These are phyloP conservation scores for Tursiops truncatus DNA, from an alignment of 2,113 vertebrate species.

Conservation along the genomic window DNA sequence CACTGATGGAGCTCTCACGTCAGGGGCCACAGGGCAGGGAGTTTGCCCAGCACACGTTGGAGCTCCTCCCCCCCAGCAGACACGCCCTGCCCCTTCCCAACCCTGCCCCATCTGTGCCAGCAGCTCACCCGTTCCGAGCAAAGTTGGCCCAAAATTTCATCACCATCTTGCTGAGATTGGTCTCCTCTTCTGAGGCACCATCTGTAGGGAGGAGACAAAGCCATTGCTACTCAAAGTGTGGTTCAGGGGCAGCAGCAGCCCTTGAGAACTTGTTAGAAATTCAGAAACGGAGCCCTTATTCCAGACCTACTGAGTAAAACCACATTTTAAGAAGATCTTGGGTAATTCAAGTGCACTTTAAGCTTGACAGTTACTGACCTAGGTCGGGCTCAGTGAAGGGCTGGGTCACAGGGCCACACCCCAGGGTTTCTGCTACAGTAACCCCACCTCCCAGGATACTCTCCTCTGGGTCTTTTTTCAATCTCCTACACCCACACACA, in stretches of 20 bases:
- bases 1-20: background rate
- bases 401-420: accelerated
- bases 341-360: no score
- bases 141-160: conserved; percentile 77
- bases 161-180: conserved; percentile 56
- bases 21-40: no score
- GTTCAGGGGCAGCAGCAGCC: accelerated
- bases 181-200: conserved; percentile 44
- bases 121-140: conserved; percentile 70
- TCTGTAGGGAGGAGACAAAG: background rate
- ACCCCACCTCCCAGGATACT: background rate
- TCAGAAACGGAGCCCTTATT: background rate
- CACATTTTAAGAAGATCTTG: background rate
- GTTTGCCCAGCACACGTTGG: no score
- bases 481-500: background rate
- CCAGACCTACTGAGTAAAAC: no score
- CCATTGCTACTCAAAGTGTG: background rate
- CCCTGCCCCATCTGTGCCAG: accelerated
- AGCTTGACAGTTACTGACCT: no score
- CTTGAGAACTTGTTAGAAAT: background rate
- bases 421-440: background rate
- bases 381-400: background rate
- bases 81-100: accelerated
- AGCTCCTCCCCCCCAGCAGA: no score
- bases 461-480: accelerated